Percentiles rank a stretch among this genome's conserved stretches.
Conservation (phyloP, 1,140 invertebrate genomes). For the Scylla paramamosain region DNA sequence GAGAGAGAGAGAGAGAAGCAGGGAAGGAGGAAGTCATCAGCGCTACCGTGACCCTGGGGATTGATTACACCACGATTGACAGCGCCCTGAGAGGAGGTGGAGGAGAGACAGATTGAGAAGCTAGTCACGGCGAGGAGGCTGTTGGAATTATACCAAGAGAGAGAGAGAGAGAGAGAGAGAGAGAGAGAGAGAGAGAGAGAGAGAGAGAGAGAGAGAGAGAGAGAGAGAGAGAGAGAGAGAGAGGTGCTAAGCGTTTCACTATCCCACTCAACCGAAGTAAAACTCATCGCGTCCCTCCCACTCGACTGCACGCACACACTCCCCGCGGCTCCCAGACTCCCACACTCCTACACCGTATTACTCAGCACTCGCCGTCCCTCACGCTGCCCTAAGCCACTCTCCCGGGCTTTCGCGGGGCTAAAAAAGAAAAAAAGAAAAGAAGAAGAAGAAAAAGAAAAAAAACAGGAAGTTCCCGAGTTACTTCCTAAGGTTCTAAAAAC, state of each 20-base stretch:
- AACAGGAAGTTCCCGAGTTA: too few species aligned
- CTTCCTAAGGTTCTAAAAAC: too few species aligned
- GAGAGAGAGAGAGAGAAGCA: neutral
- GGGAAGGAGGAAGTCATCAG: neutral
- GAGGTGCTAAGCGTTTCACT: neutral
- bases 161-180: neutral
- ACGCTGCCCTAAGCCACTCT: too few species aligned
- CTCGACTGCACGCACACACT: conserved; percentile 38
- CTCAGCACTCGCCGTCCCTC: too few species aligned
- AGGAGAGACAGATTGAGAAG: neutral
- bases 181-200: neutral
- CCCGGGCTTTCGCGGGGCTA: too few species aligned
- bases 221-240: too few species aligned
- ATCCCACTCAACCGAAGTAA: neutral
- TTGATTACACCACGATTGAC: neutral
- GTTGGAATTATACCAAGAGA: too few species aligned
- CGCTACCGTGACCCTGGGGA: neutral
- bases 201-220: neutral
- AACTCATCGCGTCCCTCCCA: neutral
- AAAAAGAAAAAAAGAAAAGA: too few species aligned
- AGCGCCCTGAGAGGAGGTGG: neutral
- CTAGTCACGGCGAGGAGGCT: neutral
- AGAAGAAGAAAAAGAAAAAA: too few species aligned
- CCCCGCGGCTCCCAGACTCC: neutral
- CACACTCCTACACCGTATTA: too few species aligned